Evolutionary conservation across 2,888 invertebrate genomes (phyloP).

Genomic region (Exephanes ischioxanthus): DNA sequence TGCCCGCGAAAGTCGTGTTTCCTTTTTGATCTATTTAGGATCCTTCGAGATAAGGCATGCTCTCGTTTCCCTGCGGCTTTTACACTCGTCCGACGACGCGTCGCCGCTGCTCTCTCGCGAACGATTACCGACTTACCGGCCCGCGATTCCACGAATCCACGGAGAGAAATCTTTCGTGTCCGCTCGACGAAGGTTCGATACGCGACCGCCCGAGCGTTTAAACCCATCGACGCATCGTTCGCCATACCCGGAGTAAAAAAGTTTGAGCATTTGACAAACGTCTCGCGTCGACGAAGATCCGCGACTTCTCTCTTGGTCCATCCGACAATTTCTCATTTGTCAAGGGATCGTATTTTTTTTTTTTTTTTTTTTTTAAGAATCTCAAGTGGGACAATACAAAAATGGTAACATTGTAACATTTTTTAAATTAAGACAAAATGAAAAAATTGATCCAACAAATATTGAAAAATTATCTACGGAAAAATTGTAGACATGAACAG

Average conservation of each 20-base stretch:
- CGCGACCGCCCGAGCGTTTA: background rate
- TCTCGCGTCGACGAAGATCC: too few relatives aligned
- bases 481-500: too few relatives aligned
- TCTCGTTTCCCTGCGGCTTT: conserved; percentile 26
- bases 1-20: conserved; percentile 58
- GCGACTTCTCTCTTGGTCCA: too few relatives aligned
- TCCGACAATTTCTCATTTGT: too few relatives aligned
- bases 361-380: too few relatives aligned
- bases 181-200: background rate
- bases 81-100: background rate
- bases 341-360: too few relatives aligned
- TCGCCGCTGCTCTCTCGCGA: conserved; percentile 1
- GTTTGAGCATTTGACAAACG: too few relatives aligned
- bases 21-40: conserved; percentile 33
- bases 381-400: too few relatives aligned
- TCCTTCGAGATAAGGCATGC: conserved; percentile 54
- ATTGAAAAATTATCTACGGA: too few relatives aligned
- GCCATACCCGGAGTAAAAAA: background rate
- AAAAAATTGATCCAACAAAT: too few relatives aligned
- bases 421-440: too few relatives aligned
- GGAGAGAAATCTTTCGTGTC: background rate
- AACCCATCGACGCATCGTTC: background rate
- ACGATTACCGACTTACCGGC: background rate
- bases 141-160: conserved; percentile 28
- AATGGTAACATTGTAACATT: too few relatives aligned